Conservation (phyloP, 2,797 vertebrate species). For the Triplophysa yarkandensis region DNA sequence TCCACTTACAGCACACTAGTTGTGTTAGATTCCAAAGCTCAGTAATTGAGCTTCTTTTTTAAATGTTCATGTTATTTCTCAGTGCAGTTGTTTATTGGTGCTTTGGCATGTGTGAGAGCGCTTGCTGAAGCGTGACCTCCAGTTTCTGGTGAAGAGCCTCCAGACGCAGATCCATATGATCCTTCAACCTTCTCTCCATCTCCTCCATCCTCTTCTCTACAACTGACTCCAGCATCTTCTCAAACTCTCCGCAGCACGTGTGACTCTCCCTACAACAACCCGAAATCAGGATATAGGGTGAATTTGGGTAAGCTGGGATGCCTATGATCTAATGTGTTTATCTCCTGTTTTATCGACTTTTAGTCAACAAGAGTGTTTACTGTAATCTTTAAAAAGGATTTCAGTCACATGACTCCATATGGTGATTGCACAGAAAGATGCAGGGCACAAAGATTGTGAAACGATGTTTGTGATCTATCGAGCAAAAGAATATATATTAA, state of each 20-base stretch:
- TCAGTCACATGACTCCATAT: too few species aligned
- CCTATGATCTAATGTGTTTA: too few species aligned
- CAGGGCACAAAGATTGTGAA: too few species aligned
- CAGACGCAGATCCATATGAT: constrained; percentile 74
- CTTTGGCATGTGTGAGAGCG: constrained; percentile 47
- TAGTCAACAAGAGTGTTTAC: too few species aligned
- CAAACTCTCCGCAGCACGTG: constrained; percentile 60
- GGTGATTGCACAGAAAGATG: too few species aligned
- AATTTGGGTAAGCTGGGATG: too few species aligned
- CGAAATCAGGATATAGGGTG: too few species aligned
- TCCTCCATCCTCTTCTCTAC: constrained; percentile 68
- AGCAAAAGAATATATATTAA: too few species aligned
- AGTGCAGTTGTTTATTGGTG: background rate
- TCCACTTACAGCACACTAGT: background rate
- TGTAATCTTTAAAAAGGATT: too few species aligned
- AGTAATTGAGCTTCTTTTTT: background rate
- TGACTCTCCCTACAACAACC: constrained; percentile 48
- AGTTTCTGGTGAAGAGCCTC: constrained; percentile 76
- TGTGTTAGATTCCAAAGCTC: background rate
- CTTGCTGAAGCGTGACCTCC: constrained; percentile 66
- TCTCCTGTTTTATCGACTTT: too few species aligned
- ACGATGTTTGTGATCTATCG: too few species aligned
- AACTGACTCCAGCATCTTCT: constrained; percentile 46
- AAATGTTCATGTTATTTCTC: background rate
- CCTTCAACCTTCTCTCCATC: constrained; percentile 76